Evolutionary conservation across 2,888 invertebrate genomes (phyloP).

Genomic region (Lordiphosa andalusiaca): DNA sequence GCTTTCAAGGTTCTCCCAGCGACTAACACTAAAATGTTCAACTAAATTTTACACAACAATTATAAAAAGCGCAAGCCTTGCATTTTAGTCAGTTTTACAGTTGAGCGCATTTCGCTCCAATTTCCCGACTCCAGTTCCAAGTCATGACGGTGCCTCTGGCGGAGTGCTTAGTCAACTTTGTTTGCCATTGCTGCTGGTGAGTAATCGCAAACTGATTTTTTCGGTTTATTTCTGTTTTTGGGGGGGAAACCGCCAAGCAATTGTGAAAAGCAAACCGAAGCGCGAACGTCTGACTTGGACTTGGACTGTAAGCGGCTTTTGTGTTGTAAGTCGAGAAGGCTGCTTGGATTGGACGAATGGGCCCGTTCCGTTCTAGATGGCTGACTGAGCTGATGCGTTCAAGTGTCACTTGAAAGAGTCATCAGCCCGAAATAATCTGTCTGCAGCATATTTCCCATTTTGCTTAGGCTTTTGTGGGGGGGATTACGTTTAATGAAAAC

Average conservation of each 20-base stretch:
- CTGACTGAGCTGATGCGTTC: conserved; percentile 26
- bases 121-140: conserved; percentile 20
- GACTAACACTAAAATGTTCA: conserved; percentile 21
- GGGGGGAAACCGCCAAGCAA: conserved; percentile 16
- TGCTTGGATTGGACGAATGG: conserved; percentile 9
- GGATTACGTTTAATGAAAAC: conserved; percentile 13
- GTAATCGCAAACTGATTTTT: conserved; percentile 51
- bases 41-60: conserved; percentile 41
- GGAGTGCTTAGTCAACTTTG: conserved; percentile 47
- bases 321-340: conserved; percentile 18
- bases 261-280: conserved; percentile 6
- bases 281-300: conserved; percentile 15
- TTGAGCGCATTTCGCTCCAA: conserved; percentile 46
- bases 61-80: conserved; percentile 46
- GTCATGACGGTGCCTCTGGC: conserved; percentile 37
- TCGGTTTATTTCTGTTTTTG: conserved; percentile 13
- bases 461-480: conserved; percentile 1
- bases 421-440: conserved; percentile 40
- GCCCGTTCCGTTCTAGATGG: conserved; percentile 3
- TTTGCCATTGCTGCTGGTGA: conserved; percentile 40
- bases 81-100: conserved; percentile 51
- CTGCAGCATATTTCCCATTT: conserved; percentile 15
- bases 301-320: conserved; percentile 37
- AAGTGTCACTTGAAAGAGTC: conserved; percentile 39
- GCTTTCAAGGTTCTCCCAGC: conserved; percentile 45